Evolutionary conservation across 2,113 vertebrate genomes (phyloP), one percentile per base, ranked within the genome.

Genomic region (Cyprinodon tularosa): DNA sequence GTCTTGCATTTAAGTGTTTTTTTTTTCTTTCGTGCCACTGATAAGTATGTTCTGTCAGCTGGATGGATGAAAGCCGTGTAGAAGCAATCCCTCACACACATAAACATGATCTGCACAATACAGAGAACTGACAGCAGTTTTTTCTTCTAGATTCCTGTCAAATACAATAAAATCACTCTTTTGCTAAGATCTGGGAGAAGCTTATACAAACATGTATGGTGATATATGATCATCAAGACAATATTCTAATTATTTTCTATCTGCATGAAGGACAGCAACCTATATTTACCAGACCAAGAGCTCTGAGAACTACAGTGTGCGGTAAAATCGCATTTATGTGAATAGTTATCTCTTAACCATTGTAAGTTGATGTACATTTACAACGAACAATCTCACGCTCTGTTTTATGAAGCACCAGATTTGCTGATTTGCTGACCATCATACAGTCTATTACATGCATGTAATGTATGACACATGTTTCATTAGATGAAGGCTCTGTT

Each of bases 51-150:
- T 57, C 20, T 42, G 36, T 44, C 20, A 59, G 20, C 65, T 65
- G 59, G 79, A 77, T 63, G 44, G 76, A 74, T 61, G 53, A 37
- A 29, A 78, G 4, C 47, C 74, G 53, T 76, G 44, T 59, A 6
- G 37, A 22, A 57, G 71, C 48, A 13, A 78, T 12, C 70, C 44
- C 44, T 57, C 53, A 13, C 59, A 62, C 14, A 62, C 38, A 77
- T 60, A 0, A 29, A 71, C 77, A 42, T 47, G 37, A 69, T 57
- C 62, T 74, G 44, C 12, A 36, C 10, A 38, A 36, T 14, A 38
- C 42, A 48, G 22, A 69, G 14, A 48, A 62, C 45, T 47, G 14
- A 66, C 38, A 70, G 62, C 45, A 47, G 71, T 69, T 29, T 48
- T 37, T 60, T 70, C 63, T 38, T 39, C 45, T 22, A 50, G 40